Conservation (phyloP, 1,140 invertebrate species). For the Drosophila funebris region DNA sequence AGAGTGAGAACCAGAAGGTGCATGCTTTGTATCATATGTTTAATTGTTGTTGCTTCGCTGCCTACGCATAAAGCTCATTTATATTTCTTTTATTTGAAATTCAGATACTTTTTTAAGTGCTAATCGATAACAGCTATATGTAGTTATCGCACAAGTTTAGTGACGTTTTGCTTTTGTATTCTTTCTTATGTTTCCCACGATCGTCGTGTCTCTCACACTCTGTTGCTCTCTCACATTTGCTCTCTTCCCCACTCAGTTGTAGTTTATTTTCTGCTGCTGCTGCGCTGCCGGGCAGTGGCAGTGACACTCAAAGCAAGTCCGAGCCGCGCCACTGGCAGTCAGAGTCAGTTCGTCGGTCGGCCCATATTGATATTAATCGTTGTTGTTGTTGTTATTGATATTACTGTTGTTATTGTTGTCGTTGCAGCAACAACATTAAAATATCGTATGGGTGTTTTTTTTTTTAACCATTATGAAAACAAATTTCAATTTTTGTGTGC, state of each 20-base stretch:
- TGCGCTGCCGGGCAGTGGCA: slow-evolving; percentile 58
- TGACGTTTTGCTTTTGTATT: slow-evolving; percentile 25
- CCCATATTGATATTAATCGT: slow-evolving; percentile 63
- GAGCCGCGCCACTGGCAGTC: slow-evolving; percentile 51
- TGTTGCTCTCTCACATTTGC: slow-evolving; percentile 16
- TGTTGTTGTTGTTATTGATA: slow-evolving; percentile 18
- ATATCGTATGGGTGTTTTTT: slow-evolving; percentile 51
- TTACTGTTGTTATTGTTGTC: not conserved
- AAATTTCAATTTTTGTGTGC: slow-evolving; percentile 49
- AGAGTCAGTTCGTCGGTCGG: slow-evolving; percentile 53
- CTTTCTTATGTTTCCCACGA: slow-evolving; percentile 42
- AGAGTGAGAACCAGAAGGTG: not conserved
- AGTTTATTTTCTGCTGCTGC: slow-evolving; percentile 19
- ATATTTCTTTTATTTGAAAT: slow-evolving; percentile 33
- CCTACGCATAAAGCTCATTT: slow-evolving; percentile 43
- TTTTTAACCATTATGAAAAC: slow-evolving; percentile 40
- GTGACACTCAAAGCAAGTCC: slow-evolving; percentile 65
- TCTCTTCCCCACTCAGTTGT: slow-evolving; percentile 20
- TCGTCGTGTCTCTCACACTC: slow-evolving; percentile 16
- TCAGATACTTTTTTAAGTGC: slow-evolving; percentile 19
- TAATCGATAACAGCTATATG: slow-evolving; percentile 66
- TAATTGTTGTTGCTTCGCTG: slow-evolving; percentile 18
- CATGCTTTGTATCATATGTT: slow-evolving; percentile 23
- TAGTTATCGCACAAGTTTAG: slow-evolving; percentile 60
- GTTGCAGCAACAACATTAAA: slow-evolving; percentile 23